Base-by-base conservation (phyloP, 2,113 vertebrate species). In the Microtus ochrogaster region DNA sequence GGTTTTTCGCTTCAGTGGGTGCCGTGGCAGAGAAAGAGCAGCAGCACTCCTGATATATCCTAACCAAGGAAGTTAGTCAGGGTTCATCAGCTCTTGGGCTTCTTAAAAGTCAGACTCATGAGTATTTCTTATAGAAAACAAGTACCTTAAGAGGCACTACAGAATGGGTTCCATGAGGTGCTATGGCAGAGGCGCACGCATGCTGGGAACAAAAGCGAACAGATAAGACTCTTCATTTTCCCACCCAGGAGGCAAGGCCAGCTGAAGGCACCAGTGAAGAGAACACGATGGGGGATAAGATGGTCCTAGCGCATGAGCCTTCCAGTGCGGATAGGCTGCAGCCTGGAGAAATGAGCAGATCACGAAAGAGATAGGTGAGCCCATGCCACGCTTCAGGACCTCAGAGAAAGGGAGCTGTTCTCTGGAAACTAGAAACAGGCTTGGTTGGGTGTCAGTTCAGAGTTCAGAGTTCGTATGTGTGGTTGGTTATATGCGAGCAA, bases 151-250 rank as follows among this genome's bases (percentile, higher is more conserved):
- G 26, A 39, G 24, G 28, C 47, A 65, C 12, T 78, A 44, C 36
- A 83, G 58, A 95, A 89, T 24, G 49, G 90, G 72, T 66, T 89
- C 90, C 55, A 47, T 39, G 81, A 77, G 55, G 68, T 72, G 65
- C 74, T 68, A 17, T 61, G 70, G 81, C 44, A 73, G 89, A 91
- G 85, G 41, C 9, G 19, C 55, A 58, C 55, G 92, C 78, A 41
- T 58, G 17, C 8, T 21, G 33, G 55, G 17, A 96, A 28, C 91
- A 52, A 70, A 24, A 33, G 0, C 11, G 49, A 90, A 33, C 17
- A 92, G 88, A 79, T 1, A 58, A 58, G 61, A 76, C 58, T 41
- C 58, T 76, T 70, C n/a, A 1, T 36, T 89, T 55, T 77, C 55
- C 92, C 41, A 58, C 55, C 26, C 47, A 79, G 41, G 22, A 81